Evolutionary conservation across 2,113 vertebrate genomes (phyloP).

Genomic region (Chaetodon trifascialis): DNA sequence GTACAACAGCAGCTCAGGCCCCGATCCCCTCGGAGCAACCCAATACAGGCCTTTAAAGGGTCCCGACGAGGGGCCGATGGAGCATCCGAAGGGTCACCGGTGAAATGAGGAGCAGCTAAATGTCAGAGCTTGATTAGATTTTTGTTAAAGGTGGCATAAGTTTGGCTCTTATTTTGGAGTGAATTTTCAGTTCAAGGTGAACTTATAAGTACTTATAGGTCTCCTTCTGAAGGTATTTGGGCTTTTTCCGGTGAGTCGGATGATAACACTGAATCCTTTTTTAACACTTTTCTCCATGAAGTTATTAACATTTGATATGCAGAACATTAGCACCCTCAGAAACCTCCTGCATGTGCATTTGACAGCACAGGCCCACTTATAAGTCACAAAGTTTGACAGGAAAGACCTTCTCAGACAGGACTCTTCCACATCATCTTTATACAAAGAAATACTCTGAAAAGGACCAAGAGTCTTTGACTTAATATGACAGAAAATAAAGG

Average conservation of each 20-base stretch:
- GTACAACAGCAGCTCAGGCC: slow-evolving; percentile 68
- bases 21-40: slow-evolving; percentile 51
- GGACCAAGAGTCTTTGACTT: not conserved
- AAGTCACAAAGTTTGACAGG: not conserved
- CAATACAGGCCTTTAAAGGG: slow-evolving; percentile 37
- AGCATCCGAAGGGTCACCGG: not conserved
- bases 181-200: not conserved
- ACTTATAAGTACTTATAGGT: not conserved
- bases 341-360: not conserved
- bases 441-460: not conserved
- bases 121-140: not conserved
- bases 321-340: not conserved
- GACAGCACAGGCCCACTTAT: too few species aligned
- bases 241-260: not conserved
- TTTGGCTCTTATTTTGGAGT: not conserved
- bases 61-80: not conserved
- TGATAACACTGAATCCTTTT: not conserved
- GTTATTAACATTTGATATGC: not conserved
- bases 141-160: not conserved
- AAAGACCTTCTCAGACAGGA: not conserved
- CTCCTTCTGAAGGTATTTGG: not conserved
- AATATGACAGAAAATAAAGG: not conserved
- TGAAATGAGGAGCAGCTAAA: not conserved
- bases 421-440: not conserved
- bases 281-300: not conserved